phyloP scores from a whole-genome alignment of 2,113 vertebrate species.

The Geococcyx californianus region DNA sequence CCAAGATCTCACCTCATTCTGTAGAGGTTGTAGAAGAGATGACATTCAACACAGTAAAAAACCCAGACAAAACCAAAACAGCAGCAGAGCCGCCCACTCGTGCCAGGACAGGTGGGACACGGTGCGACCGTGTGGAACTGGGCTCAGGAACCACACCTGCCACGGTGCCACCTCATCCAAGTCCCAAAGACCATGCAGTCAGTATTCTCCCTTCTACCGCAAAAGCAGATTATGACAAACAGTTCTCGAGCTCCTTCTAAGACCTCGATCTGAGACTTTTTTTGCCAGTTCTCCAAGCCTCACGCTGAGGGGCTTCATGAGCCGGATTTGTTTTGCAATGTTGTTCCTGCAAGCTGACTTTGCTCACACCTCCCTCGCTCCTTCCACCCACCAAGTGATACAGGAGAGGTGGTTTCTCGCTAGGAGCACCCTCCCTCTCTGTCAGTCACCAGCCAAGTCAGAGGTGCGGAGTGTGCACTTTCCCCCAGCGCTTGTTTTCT shows the following conservation, averaged over 20 bases:
- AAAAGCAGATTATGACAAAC: neutral
- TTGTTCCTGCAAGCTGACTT: neutral
- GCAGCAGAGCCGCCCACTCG: fast-evolving
- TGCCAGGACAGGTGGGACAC: neutral
- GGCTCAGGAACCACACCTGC: neutral
- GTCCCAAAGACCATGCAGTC: neutral
- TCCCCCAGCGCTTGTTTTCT: neutral
- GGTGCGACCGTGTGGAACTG: fast-evolving
- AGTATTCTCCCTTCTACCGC: neutral
- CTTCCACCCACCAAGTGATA: neutral
- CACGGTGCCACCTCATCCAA: fast-evolving
- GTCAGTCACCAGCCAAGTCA: neutral
- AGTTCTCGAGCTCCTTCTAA: neutral
- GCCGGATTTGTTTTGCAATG: neutral
- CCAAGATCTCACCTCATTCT: neutral
- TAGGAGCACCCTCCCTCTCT: neutral
- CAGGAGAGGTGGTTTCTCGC: neutral
- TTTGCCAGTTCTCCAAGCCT: neutral
- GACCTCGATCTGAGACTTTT: neutral
- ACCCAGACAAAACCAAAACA: neutral
- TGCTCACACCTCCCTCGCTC: neutral
- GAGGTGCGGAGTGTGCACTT: neutral
- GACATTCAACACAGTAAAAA: neutral
- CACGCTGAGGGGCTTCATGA: fast-evolving
- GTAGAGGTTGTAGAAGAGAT: neutral